Evolutionary conservation across 2,888 invertebrate species (phyloP).

Genomic region (Diabrotica balteata): DNA sequence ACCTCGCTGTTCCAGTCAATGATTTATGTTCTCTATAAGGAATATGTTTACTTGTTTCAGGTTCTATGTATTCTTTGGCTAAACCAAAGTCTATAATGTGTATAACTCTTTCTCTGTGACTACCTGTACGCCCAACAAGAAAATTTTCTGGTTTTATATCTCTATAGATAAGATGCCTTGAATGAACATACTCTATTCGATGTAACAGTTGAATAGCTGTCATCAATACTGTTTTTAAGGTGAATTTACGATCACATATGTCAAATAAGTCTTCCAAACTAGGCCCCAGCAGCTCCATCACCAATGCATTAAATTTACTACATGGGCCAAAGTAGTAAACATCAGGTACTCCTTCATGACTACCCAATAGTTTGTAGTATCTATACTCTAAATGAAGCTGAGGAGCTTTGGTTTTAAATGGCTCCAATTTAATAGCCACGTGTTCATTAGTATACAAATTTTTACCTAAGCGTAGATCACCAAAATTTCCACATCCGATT

Average conservation of each 20-base stretch:
- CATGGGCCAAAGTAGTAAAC: conserved; percentile 77
- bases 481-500: conserved; percentile 99
- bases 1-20: conserved; percentile 98
- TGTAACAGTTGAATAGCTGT: conserved; percentile 77
- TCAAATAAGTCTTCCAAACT: conserved; percentile 77
- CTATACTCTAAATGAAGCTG: conserved; percentile 99
- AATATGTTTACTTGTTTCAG: conserved; percentile 99
- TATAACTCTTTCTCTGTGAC: conserved; percentile 97
- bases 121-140: conserved; percentile 96
- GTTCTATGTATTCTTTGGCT: conserved; percentile 75
- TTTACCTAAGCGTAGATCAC: conserved; percentile 98
- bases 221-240: conserved; percentile 62
- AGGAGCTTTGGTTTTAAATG: conserved; percentile 99
- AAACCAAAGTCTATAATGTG: conserved; percentile 95
- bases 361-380: conserved; percentile 99
- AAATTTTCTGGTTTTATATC: conserved; percentile 99
- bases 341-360: conserved; percentile 79
- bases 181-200: conserved; percentile 99
- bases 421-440: conserved; percentile 99
- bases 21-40: conserved; percentile 99
- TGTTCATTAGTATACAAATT: conserved; percentile 99
- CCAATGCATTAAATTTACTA: conserved; percentile 76
- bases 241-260: conserved; percentile 73
- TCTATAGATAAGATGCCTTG: conserved; percentile 97
- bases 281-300: conserved; percentile 75